A percentile compares a stretch with the other conserved stretches of the same genome.
These are phyloP conservation scores for Naja naja DNA, from an alignment of 2,113 vertebrate species.

Conservation along the genomic window DNA sequence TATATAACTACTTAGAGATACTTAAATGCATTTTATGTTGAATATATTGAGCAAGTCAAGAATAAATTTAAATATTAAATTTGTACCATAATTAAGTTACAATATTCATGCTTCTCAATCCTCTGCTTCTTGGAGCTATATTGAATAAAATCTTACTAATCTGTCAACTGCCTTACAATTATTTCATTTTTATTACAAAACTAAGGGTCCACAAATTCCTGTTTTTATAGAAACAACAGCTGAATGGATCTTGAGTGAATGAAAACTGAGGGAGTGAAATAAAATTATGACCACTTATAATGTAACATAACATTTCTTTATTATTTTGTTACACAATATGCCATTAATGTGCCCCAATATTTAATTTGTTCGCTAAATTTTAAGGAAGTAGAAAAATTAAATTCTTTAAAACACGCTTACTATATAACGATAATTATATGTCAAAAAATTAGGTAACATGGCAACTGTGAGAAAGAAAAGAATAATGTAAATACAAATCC, in stretches of 20 bases:
- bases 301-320: neutral
- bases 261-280: neutral
- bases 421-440: neutral
- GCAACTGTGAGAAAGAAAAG: neutral
- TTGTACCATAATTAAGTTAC: neutral
- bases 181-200: neutral
- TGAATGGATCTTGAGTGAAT: neutral
- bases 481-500: neutral
- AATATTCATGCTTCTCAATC: neutral
- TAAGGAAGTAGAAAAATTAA: neutral
- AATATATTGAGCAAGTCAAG: neutral
- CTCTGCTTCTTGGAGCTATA: neutral
- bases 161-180: neutral
- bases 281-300: neutral
- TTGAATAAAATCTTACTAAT: neutral
- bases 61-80: neutral
- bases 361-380: neutral
- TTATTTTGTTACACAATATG: neutral
- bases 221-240: neutral
- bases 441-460: neutral
- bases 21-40: constrained; percentile 15
- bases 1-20: constrained; percentile 24
- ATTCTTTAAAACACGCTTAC: neutral
- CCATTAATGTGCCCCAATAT: neutral
- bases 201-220: neutral